Percentiles rank a stretch among this genome's conserved stretches.
phyloP scores from a whole-genome alignment of 2,797 vertebrate genomes.

The Florisuga fusca region DNA sequence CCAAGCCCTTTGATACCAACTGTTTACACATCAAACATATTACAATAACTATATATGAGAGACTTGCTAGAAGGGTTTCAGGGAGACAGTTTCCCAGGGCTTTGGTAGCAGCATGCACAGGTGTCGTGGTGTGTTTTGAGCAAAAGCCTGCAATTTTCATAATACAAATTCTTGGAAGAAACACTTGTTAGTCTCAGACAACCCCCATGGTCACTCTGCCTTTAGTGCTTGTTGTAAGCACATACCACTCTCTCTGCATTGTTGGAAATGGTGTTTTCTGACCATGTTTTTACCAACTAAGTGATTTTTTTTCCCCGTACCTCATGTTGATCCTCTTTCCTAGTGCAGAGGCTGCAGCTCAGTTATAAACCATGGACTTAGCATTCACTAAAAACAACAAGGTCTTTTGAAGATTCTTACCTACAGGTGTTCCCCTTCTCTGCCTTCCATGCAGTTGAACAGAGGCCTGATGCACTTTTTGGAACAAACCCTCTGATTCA shows the following conservation, averaged over 20 bases:
- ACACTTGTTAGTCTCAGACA: background rate
- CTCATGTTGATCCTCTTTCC: background rate
- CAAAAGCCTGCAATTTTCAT: background rate
- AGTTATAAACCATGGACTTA: background rate
- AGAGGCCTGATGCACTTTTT: background rate
- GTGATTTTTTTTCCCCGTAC: background rate
- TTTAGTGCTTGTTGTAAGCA: background rate
- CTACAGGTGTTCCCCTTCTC: background rate
- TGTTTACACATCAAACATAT: conserved; percentile 9
- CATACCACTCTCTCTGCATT: rapidly evolving
- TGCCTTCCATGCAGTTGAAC: background rate
- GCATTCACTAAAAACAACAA: background rate
- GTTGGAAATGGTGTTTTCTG: background rate
- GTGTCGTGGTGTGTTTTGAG: background rate
- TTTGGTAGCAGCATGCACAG: background rate
- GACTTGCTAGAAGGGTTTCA: background rate
- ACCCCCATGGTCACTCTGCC: background rate
- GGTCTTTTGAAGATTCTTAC: background rate
- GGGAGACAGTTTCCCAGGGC: background rate
- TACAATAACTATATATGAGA: background rate
- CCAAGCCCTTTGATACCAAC: background rate
- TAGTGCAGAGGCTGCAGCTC: background rate
- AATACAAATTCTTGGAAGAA: background rate
- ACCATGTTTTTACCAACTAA: background rate
- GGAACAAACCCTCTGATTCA: background rate